Base-by-base conservation (phyloP, 2,888 invertebrate species). In the Peribatodes rhomboidaria region DNA sequence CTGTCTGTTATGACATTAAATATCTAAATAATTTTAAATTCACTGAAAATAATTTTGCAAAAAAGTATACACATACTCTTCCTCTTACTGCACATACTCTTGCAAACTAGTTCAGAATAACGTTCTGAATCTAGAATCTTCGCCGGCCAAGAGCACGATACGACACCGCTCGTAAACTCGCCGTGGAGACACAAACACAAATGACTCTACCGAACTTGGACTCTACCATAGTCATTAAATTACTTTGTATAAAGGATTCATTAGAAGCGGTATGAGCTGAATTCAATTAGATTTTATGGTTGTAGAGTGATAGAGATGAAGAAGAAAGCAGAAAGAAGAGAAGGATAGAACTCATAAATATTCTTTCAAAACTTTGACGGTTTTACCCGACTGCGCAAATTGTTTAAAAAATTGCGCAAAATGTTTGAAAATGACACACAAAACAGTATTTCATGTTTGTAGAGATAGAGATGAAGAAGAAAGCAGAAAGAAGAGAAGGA, bases 131-230 rank as follows among this genome's bases (percentile, higher is more conserved):
- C 88, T 87, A 84, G 86, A 89, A 90, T 89, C 87, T 88, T 86
- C 86, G 84, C 76, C 80, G 77, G 82, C 84, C 82, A 76, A 84
- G 87, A 83, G 85, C 82, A 84, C 83, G 90, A 90, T 89, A 89
- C 87, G 81, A 87, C 90, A 85, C 83, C 82, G 87, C 83, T 90
- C 90, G 90, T 91, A 91, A 91, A 91, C 88, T 86, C 79, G 75
- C 75, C 71, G 70, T 69, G 83, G 82, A 82, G 87, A 88, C 87
- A 85, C 85, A 84, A 80, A 84, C 87, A 86, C 85, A 86, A 87
- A 88, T 85, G 85, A 85, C 82, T 82, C 67, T 41, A 68, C 65
- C 68, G 76, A 69, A 76, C 77, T 80, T 71, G 61, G 73, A 78
- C 39, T 77, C 82, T 79, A 71, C 22, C 71, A 84, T 83, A 58